phyloP scores from a whole-genome alignment of 1,140 invertebrate species.

The Musca vetustissima region DNA sequence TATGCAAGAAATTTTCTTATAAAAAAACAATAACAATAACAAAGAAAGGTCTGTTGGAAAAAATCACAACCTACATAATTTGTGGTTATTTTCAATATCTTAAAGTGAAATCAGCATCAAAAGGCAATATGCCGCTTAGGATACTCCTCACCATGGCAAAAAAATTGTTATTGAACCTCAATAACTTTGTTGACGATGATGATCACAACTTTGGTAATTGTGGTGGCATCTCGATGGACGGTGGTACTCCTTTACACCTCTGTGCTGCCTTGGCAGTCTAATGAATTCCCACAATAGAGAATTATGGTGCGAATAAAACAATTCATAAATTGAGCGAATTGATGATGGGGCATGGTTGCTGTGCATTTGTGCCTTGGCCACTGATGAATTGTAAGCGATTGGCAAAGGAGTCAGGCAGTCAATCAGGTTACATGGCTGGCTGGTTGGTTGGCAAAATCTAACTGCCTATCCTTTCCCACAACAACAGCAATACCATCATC shows the following conservation, averaged over 20 bases:
- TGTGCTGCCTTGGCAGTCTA: too few species aligned
- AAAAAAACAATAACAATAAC: not conserved
- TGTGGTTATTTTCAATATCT: slow-evolving; percentile 53
- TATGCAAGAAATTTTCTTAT: too few species aligned
- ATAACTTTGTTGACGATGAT: not conserved
- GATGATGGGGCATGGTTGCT: not conserved
- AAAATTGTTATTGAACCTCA: not conserved
- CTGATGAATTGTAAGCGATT: too few species aligned
- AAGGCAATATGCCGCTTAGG: slow-evolving; percentile 42
- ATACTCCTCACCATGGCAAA: not conserved
- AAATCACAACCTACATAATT: slow-evolving; percentile 6
- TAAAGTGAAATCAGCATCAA: slow-evolving; percentile 54
- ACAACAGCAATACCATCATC: not conserved
- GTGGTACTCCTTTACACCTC: not conserved
- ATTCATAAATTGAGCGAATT: slow-evolving; percentile 13
- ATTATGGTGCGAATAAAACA: slow-evolving; percentile 14
- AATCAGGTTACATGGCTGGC: not conserved
- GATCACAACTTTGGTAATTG: not conserved
- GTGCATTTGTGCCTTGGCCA: not conserved
- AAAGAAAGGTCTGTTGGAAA: too few species aligned
- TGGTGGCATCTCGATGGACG: not conserved
- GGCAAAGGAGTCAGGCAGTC: too few species aligned
- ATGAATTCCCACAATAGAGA: slow-evolving; percentile 19
- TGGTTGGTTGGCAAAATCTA: not conserved
- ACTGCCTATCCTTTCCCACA: not conserved